These are phyloP conservation scores for Tonatia bakeri DNA, from an alignment of 2,113 vertebrate species.

Conservation along the genomic window DNA sequence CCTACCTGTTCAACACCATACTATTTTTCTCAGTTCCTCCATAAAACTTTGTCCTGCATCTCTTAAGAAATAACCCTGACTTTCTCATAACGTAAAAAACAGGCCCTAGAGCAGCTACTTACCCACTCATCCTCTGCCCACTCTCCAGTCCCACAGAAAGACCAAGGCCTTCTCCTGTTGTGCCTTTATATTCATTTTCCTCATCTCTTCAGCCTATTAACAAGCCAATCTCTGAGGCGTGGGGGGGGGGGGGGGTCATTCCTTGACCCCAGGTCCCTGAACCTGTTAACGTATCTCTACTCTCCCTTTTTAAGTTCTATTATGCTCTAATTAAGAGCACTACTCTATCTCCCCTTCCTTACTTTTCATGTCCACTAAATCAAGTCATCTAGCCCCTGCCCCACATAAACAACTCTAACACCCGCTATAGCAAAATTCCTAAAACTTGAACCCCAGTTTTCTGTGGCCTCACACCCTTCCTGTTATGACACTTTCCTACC, in stretches of 20 bases:
- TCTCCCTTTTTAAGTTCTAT: neutral
- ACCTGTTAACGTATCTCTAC: neutral
- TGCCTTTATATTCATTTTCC: neutral
- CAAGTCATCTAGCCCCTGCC: neutral
- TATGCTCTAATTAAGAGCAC: neutral
- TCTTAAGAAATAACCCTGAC: neutral
- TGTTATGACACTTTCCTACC: neutral
- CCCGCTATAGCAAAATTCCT: neutral
- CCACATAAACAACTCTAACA: neutral
- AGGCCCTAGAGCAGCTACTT: neutral
- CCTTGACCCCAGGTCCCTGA: neutral
- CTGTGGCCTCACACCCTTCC: neutral
- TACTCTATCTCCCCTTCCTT: neutral
- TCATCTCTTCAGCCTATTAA: neutral
- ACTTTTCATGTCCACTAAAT: neutral
- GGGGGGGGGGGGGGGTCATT: rapidly evolving
- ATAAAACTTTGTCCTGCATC: neutral
- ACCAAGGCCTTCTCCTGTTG: neutral
- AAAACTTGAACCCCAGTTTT: neutral
- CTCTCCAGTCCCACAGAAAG: neutral
- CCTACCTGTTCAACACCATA: neutral
- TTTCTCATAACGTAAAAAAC: neutral
- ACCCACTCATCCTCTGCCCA: neutral
- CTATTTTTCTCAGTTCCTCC: neutral
- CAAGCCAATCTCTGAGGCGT: neutral